phyloP scores from a whole-genome alignment of 2,797 vertebrate genomes.

The Siniperca scherzeri region DNA sequence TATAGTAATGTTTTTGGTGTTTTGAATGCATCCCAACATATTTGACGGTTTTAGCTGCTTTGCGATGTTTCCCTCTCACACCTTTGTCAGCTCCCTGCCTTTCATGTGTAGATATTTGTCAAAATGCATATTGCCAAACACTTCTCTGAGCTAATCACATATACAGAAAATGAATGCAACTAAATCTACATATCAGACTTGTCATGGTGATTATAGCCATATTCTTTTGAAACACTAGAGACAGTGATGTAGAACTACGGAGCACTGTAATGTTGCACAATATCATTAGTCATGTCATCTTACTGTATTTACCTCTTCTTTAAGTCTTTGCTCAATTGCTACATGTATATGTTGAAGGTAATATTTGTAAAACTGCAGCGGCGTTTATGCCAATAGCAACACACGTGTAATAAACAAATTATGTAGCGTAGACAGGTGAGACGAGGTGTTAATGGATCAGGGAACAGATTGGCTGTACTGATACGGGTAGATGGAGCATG shows the following conservation, averaged over 20 bases:
- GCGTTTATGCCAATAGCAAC: conserved; percentile 49
- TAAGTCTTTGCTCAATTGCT: conserved; percentile 49
- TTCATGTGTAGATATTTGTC: conserved; percentile 59
- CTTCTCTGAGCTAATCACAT: conserved; percentile 48
- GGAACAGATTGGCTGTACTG: conserved; percentile 63
- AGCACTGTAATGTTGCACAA: conserved; percentile 58
- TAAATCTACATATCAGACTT: conserved; percentile 65
- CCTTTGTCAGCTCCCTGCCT: conserved; percentile 29
- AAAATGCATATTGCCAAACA: conserved; percentile 63
- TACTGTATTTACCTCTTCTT: conserved; percentile 67
- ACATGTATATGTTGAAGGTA: conserved; percentile 43
- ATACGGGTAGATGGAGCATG: conserved; percentile 78
- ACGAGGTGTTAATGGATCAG: conserved; percentile 54
- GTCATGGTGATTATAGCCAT: conserved; percentile 67
- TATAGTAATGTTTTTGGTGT: conserved; percentile 64
- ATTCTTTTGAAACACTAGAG: conserved; percentile 55
- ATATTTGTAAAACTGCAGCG: conserved; percentile 40
- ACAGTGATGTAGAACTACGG: conserved; percentile 49
- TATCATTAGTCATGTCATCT: conserved; percentile 43
- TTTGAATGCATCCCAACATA: conserved; percentile 67
- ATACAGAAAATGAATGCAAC: conserved; percentile 67
- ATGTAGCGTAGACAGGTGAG: conserved; percentile 59
- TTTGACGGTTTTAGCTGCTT: conserved; percentile 55
- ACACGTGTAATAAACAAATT: conserved; percentile 46
- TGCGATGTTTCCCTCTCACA: conserved; percentile 16